A percentile compares a stretch with the other conserved stretches of the same genome.
These are phyloP conservation scores for Dreissena polymorpha DNA, from an alignment of 1,140 invertebrate genomes.

Conservation along the genomic window DNA sequence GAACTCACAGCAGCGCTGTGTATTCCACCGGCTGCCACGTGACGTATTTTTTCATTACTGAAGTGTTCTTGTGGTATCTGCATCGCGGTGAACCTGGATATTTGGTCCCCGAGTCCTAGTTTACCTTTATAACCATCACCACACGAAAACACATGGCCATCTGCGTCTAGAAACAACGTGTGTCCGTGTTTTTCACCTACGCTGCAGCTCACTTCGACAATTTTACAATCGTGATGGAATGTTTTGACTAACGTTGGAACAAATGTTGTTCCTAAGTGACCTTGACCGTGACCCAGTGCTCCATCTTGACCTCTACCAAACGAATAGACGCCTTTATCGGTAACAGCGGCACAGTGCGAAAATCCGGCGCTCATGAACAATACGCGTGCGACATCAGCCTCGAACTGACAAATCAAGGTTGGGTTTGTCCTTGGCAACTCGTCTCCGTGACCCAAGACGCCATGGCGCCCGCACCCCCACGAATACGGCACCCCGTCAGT, in stretches of 20 bases:
- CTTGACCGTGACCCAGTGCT: slow-evolving; percentile 92
- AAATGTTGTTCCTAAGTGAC: slow-evolving; percentile 59
- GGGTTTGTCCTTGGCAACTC: slow-evolving; percentile 44
- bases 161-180: slow-evolving; percentile 55
- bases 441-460: slow-evolving; percentile 62
- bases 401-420: slow-evolving; percentile 33
- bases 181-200: slow-evolving; percentile 67
- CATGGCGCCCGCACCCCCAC: slow-evolving; percentile 64
- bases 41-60: slow-evolving; percentile 90
- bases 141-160: slow-evolving; percentile 56
- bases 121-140: slow-evolving; percentile 68
- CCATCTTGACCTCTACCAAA: slow-evolving; percentile 98
- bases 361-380: slow-evolving; percentile 57
- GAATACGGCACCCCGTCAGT: slow-evolving; percentile 54
- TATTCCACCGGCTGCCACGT: slow-evolving; percentile 94
- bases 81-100: slow-evolving; percentile 87
- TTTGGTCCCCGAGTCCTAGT: slow-evolving; percentile 63
- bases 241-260: slow-evolving; percentile 11
- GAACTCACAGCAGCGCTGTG: slow-evolving; percentile 95
- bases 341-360: slow-evolving; percentile 83
- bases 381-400: slow-evolving; percentile 24
- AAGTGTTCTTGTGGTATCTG: slow-evolving; percentile 85
- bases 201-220: slow-evolving; percentile 60
- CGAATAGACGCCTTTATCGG: slow-evolving; percentile 92
- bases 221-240: neutral